phyloP scores from a whole-genome alignment of 2,888 invertebrate genomes.

The Bhutanitis thaidina region DNA sequence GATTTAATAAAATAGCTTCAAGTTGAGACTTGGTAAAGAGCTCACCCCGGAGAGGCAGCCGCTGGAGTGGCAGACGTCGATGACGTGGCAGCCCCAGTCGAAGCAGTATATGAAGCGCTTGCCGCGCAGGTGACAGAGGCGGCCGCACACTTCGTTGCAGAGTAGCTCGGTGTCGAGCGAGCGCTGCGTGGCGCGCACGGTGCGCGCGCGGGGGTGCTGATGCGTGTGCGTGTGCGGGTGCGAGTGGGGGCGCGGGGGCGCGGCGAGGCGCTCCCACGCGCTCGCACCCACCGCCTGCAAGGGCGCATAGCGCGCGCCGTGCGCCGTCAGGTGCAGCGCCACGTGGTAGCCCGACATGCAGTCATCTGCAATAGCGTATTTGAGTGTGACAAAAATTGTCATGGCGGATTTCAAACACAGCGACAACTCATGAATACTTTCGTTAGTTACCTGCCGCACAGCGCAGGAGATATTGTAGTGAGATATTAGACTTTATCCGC shows the following conservation, averaged over 20 bases:
- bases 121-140: constrained; percentile 59
- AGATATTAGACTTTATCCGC: no score
- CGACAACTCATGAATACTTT: no score
- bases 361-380: constrained; percentile 76
- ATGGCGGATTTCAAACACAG: no score
- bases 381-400: no score
- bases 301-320: constrained; percentile 83
- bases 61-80: constrained; percentile 74
- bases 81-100: constrained; percentile 77
- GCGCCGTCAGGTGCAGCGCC: constrained; percentile 85
- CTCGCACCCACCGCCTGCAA: constrained; percentile 82
- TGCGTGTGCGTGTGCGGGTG: background rate
- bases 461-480: no score
- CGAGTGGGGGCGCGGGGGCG: constrained; percentile 16
- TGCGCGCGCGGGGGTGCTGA: constrained; percentile 34
- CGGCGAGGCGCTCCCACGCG: constrained; percentile 57
- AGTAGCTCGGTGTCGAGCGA: constrained; percentile 71
- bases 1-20: no score
- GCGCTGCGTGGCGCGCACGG: constrained; percentile 62
- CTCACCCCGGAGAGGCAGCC: constrained; percentile 73
- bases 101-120: constrained; percentile 77
- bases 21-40: no score
- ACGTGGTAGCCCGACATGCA: constrained; percentile 85
- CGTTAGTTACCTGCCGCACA: no score
- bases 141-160: constrained; percentile 72